Evolutionary conservation across 2,797 vertebrate species (phyloP), one percentile per base, ranked within the genome.

Genomic region (Sebastes goodei): DNA sequence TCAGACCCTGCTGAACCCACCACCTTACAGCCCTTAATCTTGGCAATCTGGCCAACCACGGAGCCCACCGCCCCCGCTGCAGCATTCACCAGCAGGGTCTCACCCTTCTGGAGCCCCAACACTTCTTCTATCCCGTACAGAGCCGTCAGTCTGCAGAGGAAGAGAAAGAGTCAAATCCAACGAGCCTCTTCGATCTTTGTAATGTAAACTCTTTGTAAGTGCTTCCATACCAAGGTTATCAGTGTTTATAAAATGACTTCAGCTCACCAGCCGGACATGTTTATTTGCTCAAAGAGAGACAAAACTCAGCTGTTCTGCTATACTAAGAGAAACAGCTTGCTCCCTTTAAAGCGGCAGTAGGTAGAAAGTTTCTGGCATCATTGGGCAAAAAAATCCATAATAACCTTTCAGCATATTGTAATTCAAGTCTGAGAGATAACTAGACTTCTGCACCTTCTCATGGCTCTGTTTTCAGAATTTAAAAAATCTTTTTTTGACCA

Each of bases 1-100:
- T 98, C 97, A 4, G 96, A 96, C 9, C 97, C 97, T 2, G 96
- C 94, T 14, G 95, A 95, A 65, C 97, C 98, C 89, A 99, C 96
- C 77, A 98, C 98, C 92, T 94, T 97, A 80, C 97, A 98, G 78
- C 97, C 97, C 95, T 96, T 97, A 61, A 98, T 94, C 90, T 99
- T 99, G 9, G 96, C 97, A 0, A 99, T 95, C 93, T 99, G 98
- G 2, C 97, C 98, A 59, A 96, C 98, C 7, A 97, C 83, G 0
- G 94, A 95, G 56, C 98, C 98, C 88, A 99, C 98, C 0, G 98
- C 98, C 0, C 98, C 98, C 0, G 97, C 96, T 1, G 98, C 98
- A 12, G 96, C 96, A 20, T 96, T 99, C 68, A 99, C 96, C 83
- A 99, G 85, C 73, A 99, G 89, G 0, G 96, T 97, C 59, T 99